Percentiles rank a stretch among this genome's conserved stretches.
Evolutionary conservation across 2,797 vertebrate species (phyloP).

Genomic region (Dipus sagitta): DNA sequence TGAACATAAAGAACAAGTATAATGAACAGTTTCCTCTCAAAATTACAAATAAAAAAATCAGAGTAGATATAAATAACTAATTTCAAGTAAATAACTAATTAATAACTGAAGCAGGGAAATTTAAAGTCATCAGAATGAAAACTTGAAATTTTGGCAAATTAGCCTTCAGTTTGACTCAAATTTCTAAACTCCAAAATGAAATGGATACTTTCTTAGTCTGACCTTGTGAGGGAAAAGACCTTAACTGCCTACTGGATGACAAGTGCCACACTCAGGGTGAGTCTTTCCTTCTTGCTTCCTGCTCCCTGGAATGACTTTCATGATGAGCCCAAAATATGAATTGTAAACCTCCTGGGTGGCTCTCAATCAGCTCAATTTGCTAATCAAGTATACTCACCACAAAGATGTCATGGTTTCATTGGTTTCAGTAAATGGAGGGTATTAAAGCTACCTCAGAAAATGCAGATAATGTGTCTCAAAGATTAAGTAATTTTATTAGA

Average conservation of each 20-base stretch:
- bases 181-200: background rate
- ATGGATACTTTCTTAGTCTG: background rate
- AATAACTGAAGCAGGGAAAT: background rate
- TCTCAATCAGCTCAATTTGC: background rate
- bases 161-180: background rate
- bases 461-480: background rate
- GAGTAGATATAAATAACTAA: background rate
- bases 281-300: background rate
- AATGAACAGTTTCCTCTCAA: background rate
- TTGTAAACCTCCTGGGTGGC: background rate
- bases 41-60: background rate
- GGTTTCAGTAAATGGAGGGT: background rate
- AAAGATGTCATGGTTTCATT: background rate
- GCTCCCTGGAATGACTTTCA: background rate
- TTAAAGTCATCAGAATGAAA: background rate
- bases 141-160: background rate
- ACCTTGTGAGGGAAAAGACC: background rate
- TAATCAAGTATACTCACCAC: background rate
- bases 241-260: background rate
- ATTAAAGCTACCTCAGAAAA: background rate
- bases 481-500: background rate
- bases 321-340: background rate
- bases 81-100: background rate
- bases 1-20: background rate
- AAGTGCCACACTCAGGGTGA: background rate